A percentile compares a stretch with the other conserved stretches of the same genome.
Conservation (phyloP, 2,888 invertebrate species). For the Epsilonema sp. region DNA sequence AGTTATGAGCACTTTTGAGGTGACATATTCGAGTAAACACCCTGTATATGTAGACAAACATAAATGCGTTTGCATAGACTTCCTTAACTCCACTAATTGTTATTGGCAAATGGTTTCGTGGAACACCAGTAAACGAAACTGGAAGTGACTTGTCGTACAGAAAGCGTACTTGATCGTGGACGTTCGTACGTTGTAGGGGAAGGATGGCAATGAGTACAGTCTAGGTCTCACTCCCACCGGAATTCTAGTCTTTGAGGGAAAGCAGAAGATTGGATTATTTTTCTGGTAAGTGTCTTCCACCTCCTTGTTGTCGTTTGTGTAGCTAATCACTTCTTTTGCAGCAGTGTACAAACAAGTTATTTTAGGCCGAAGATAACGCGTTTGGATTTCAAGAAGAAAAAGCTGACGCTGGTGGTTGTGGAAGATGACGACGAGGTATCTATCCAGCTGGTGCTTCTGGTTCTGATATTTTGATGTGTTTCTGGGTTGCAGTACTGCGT, state of each 20-base stretch:
- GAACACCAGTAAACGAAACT: not conserved
- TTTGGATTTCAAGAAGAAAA: slow-evolving; percentile 91
- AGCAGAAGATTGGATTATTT: slow-evolving; percentile 88
- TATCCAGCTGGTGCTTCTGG: too few relatives aligned
- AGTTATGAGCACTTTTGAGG: too few relatives aligned
- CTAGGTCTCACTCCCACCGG: slow-evolving; percentile 93
- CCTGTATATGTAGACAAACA: not conserved
- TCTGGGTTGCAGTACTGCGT: too few relatives aligned
- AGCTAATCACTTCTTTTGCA: too few relatives aligned
- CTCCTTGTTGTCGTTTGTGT: too few relatives aligned
- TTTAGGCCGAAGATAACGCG: slow-evolving; percentile 71
- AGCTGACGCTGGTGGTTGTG: slow-evolving; percentile 82
- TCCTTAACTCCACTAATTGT: not conserved
- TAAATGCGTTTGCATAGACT: not conserved
- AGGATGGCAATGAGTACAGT: slow-evolving; percentile 86
- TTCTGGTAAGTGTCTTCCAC: slow-evolving; percentile 49
- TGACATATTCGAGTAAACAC: not conserved
- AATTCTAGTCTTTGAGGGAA: slow-evolving; percentile 86
- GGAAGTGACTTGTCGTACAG: too few relatives aligned
- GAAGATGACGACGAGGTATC: slow-evolving; percentile 85
- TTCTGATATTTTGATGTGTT: too few relatives aligned
- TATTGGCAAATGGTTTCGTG: not conserved
- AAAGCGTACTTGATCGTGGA: not conserved
- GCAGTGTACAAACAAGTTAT: not conserved
- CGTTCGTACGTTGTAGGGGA: slow-evolving; percentile 42